Base-by-base conservation (phyloP, 2,113 vertebrate genomes). In the Cervus canadensis region DNA sequence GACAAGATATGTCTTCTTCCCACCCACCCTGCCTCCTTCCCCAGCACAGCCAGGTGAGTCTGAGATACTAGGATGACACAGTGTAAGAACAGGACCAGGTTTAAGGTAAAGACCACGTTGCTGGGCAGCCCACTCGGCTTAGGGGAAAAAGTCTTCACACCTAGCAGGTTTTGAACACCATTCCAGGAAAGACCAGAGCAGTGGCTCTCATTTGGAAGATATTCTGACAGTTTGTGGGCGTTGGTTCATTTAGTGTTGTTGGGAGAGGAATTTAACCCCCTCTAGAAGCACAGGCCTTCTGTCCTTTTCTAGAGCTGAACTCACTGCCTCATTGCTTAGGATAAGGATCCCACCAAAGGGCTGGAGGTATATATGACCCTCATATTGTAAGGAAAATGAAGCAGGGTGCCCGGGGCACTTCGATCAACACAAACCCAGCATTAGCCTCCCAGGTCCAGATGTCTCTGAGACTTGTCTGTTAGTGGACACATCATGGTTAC, bases 381-480 rank as follows among this genome's bases (percentile, higher is more conserved):
- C 33, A 36, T 10, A 4, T 7, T 8, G 2, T 23, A 52, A 57
- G 28, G 56, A 25, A 19, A 17, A 12, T 9, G 6, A 23, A 16
- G 0, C 9, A 26, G 25, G 16, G 50, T 1, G 0, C n/a, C 23
- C 7, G 0, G 19, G 16, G 26, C 30, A 4, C 54, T 54, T 28
- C 1, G 1, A 16, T 12, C 13, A 13, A 7, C 19, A 3, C 11
- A 43, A 17, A 60, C 40, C 13, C 7, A 4, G 7, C 43, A 3
- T 19, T 45, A 71, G 2, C 36, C 71, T 48, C 59, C 52, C 36
- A 85, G 5, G 50, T 33, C n/a, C 25, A 1, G 23, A 23, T 30
- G 2, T 45, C 30, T 82, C 9, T 82, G 50, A 4, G 60, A 17
- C 28, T 9, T 7, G 7, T 28, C 23, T 82, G 23, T 6, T 15